phyloP scores from a whole-genome alignment of 2,888 invertebrate species.

The Eumerus sabulonum region DNA sequence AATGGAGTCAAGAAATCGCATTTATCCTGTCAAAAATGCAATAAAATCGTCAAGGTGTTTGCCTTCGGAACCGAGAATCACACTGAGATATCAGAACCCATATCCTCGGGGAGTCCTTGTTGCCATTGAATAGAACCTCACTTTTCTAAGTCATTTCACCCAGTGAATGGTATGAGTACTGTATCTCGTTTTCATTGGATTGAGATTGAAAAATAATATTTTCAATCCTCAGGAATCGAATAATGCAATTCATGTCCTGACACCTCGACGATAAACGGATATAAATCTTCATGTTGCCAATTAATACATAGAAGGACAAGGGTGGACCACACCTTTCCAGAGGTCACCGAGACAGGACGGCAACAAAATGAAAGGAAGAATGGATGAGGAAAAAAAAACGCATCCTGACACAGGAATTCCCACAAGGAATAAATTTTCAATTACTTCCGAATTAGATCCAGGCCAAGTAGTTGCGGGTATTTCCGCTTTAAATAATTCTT shows the following conservation, averaged over 20 bases:
- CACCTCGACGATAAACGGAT: constrained; percentile 53
- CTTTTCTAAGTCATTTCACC: constrained; percentile 51
- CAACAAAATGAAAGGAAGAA: background rate
- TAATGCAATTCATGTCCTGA: constrained; percentile 48
- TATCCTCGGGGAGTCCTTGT: constrained; percentile 54
- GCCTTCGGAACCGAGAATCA: constrained; percentile 27
- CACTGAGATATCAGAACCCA: constrained; percentile 49
- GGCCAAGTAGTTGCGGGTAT: constrained; percentile 67
- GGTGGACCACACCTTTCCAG: constrained; percentile 60
- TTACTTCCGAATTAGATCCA: constrained; percentile 65
- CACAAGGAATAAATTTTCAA: constrained; percentile 63
- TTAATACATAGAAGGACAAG: constrained; percentile 51
- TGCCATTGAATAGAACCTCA: constrained; percentile 41
- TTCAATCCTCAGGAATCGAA: constrained; percentile 24
- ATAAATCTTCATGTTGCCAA: constrained; percentile 50
- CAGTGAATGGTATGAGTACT: constrained; percentile 35
- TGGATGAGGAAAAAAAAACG: constrained; percentile 1
- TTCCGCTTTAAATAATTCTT: constrained; percentile 66
- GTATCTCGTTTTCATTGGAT: constrained; percentile 52
- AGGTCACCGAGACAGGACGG: background rate
- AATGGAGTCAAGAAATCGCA: constrained; percentile 49
- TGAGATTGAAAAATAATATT: constrained; percentile 53
- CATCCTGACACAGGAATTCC: constrained; percentile 45
- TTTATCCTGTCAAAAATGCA: constrained; percentile 56
- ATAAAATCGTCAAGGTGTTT: constrained; percentile 55